Conservation (phyloP, 53 echinoderm and acorn worm species). For the Antedon mediterranea region DNA sequence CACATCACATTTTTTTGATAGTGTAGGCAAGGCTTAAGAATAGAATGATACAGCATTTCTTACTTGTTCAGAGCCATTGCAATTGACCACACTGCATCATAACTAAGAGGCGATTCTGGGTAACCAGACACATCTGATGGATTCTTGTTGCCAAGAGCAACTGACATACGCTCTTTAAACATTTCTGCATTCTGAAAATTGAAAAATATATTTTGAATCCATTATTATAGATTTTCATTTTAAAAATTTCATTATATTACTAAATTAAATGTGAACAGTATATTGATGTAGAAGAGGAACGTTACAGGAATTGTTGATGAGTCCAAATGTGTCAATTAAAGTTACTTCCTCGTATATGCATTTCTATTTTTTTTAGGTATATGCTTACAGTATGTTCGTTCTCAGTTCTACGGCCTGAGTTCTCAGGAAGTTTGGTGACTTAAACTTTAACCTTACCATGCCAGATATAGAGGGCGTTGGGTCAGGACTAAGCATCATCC, state of each 20-base stretch:
- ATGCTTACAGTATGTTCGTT: too few relatives aligned
- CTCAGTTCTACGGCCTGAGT: too few relatives aligned
- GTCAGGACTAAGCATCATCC: conserved; percentile 85
- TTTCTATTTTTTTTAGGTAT: too few relatives aligned
- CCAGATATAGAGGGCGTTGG: conserved; percentile 72
- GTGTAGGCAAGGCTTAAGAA: neutral
- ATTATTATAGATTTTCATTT: neutral
- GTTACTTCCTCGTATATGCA: neutral
- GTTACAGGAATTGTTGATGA: too few relatives aligned
- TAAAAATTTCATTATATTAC: too few relatives aligned
- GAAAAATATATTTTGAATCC: neutral
- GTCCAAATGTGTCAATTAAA: too few relatives aligned
- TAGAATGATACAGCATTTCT: too few relatives aligned
- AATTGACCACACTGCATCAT: conserved; percentile 94
- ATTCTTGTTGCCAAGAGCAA: conserved; percentile 11
- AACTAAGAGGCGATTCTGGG: conserved; percentile 83
- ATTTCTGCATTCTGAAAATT: conserved; percentile 55
- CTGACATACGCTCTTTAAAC: conserved; percentile 37
- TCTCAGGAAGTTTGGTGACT: too few relatives aligned
- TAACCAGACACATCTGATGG: conserved; percentile 59
- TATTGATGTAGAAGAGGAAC: too few relatives aligned
- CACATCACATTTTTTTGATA: neutral
- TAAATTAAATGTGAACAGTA: neutral
- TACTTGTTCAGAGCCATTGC: conserved; percentile 89
- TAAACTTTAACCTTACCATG: too few relatives aligned